Percentiles rank a stretch among this genome's conserved stretches.
phyloP scores from a whole-genome alignment of 1,140 invertebrate genomes.

The Saccostrea glomerata region DNA sequence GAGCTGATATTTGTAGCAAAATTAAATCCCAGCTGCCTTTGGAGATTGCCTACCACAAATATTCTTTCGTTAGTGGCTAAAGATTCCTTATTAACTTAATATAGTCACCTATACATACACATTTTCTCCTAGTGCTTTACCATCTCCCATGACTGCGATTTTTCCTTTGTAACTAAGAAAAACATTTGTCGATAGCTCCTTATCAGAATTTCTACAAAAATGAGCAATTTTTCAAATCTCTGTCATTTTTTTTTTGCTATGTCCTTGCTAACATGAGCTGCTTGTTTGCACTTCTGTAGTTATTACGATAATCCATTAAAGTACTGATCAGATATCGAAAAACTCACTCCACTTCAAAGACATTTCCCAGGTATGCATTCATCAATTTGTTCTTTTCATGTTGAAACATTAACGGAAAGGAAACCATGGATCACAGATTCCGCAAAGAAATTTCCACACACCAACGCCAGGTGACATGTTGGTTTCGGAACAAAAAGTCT shows the following conservation, averaged over 20 bases:
- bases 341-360: background rate
- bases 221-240: no score
- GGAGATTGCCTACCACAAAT: background rate
- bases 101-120: background rate
- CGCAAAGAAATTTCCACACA: background rate
- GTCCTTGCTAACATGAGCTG: no score
- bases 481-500: no score
- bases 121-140: background rate
- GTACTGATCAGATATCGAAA: no score
- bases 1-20: background rate
- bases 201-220: no score
- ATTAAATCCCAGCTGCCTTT: background rate
- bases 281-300: no score
- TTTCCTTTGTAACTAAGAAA: background rate
- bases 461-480: background rate
- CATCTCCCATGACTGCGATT: background rate
- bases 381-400: background rate
- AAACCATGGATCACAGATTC: background rate
- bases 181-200: background rate
- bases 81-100: background rate
- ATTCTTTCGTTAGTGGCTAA: background rate
- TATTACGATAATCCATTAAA: no score
- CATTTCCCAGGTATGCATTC: background rate
- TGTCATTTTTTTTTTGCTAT: no score
- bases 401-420: background rate